Conservation (phyloP, 2,888 invertebrate genomes). For the Papilio demoleus region DNA sequence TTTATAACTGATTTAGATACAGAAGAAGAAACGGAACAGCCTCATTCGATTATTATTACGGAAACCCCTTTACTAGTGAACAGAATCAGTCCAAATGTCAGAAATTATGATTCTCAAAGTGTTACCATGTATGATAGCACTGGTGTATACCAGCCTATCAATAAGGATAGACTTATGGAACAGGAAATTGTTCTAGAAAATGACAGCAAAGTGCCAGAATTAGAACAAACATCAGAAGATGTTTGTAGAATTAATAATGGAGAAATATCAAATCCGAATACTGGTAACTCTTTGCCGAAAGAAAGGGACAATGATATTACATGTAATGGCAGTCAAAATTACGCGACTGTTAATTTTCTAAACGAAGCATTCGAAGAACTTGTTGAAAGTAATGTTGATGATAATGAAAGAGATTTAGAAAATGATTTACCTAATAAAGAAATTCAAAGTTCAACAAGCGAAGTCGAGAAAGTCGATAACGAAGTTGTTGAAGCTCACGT, state of each 20-base stretch:
- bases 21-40: conserved; percentile 75
- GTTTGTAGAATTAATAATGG: conserved; percentile 2
- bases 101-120: conserved; percentile 60
- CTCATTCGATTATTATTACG: conserved; percentile 77
- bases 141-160: conserved; percentile 42
- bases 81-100: conserved; percentile 59
- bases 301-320: conserved; percentile 48
- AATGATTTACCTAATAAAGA: conserved; percentile 48
- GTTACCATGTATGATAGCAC: conserved; percentile 55
- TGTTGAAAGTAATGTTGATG: conserved; percentile 76
- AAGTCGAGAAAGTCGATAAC: conserved; percentile 45
- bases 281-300: conserved; percentile 40
- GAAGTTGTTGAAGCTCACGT: conserved; percentile 44
- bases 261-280: not conserved
- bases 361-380: conserved; percentile 75
- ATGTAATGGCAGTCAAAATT: conserved; percentile 66
- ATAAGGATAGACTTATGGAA: conserved; percentile 40
- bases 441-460: conserved; percentile 42
- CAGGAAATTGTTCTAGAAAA: conserved; percentile 45
- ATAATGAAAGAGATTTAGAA: conserved; percentile 64
- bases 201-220: conserved; percentile 12
- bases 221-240: conserved; percentile 1
- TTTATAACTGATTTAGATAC: conserved; percentile 65
- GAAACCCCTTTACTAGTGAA: conserved; percentile 62
- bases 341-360: conserved; percentile 72